Conservation (phyloP, 2,888 invertebrate species). For the Meteorus cinctellus region DNA sequence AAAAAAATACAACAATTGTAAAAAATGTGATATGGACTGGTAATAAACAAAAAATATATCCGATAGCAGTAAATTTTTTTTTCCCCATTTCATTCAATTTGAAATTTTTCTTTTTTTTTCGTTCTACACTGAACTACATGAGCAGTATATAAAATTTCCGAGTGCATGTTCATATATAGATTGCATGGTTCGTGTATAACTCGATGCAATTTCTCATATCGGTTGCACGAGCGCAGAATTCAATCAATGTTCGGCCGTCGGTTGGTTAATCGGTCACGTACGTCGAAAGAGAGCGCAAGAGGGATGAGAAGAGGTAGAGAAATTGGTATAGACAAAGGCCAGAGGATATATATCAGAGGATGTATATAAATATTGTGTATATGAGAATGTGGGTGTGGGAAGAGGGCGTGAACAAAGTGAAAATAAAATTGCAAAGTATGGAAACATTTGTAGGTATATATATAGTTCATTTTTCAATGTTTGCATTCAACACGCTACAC, state of each 20-base stretch:
- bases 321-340: conserved; percentile 6
- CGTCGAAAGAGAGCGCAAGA: conserved; percentile 13
- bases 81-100: too few species aligned
- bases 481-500: conserved; percentile 19
- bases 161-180: background rate
- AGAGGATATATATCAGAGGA: background rate
- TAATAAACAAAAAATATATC: too few species aligned
- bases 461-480: conserved; percentile 34
- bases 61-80: too few species aligned
- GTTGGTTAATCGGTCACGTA: conserved; percentile 47
- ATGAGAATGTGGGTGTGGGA: conserved; percentile 4
- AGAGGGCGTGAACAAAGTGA: conserved; percentile 18
- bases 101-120: background rate
- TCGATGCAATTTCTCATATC: conserved; percentile 48
- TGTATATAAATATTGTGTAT: background rate
- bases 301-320: background rate
- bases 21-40: too few species aligned
- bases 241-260: conserved; percentile 49
- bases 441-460: background rate
- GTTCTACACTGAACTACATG: background rate
- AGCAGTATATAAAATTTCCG: background rate
- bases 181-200: background rate
- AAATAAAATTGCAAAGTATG: conserved; percentile 42
- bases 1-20: too few species aligned
- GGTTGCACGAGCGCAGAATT: conserved; percentile 47